Evolutionary conservation across 1,140 invertebrate genomes (phyloP), one percentile per base, ranked within the genome.

Genomic region (Agraylea sexmaculata): DNA sequence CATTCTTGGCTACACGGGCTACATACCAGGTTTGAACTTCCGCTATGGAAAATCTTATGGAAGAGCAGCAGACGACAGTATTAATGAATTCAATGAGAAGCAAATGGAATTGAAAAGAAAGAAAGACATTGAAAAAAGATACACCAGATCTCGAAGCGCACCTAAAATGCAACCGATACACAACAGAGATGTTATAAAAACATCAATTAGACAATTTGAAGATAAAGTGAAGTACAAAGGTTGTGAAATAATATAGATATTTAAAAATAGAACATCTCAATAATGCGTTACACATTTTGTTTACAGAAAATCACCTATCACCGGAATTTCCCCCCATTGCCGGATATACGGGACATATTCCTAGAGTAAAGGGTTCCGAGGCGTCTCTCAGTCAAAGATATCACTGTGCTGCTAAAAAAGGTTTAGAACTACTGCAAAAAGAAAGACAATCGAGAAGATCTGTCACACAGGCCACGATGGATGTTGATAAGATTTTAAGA

Each of bases 271-370:
- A 35, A 35, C 19, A n/a, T 21, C n/a, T 20, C 3, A 40, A 16
- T 18, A 34, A 33, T 41, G 20, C 11, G 6, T 27, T 19, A 25
- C 12, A 5, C 3, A 15, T 45, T 35, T 38, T 4, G 32, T 29
- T 54, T 54, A 3, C 59, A 80, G 77, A 76, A 46, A 72, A 73
- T 54, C 67, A 73, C 55, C 71, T 80, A 47, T 77, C 77, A 7
- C 70, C 77, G 0, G 75, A 80, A 52, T 71, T 66, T 47, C 78
- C 77, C 15, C 78, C 78, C 17, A 80, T 80, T 41, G 73, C 78
- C 1, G 77, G 77, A 1, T 80, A 81, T 51, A 80, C 78, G 0
- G 78, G 78, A 18, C 77, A 80, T 50, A 80, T 81, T 31, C 78
- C 77, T 15, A 59, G 74, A 27, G 71, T 77, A 4, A 77, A 70